These are phyloP conservation scores for Haemorhous mexicanus DNA, from an alignment of 2,113 vertebrate species.

Conservation along the genomic window DNA sequence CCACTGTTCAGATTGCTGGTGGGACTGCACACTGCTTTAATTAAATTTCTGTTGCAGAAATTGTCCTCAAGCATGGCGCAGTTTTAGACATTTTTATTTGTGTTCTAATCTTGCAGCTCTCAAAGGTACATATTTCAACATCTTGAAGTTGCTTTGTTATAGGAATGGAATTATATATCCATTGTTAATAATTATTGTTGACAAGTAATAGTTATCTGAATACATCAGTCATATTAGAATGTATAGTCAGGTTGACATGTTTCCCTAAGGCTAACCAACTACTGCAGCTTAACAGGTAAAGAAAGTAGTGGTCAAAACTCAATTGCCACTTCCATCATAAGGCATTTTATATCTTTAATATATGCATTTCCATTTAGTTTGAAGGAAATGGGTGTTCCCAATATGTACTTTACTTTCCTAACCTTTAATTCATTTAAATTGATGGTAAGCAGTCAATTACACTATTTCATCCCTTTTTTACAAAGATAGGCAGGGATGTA, in stretches of 20 bases:
- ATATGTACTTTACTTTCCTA: conserved; percentile 38
- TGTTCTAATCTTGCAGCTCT: conserved; percentile 61
- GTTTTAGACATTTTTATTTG: conserved; percentile 72
- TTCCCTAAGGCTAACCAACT: conserved; percentile 65
- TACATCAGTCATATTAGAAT: conserved; percentile 71
- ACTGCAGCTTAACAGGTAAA: conserved; percentile 49
- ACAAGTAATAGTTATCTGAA: conserved; percentile 75
- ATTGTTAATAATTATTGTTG: conserved; percentile 77
- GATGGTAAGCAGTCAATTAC: conserved; percentile 33
- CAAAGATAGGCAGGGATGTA: conserved; percentile 61
- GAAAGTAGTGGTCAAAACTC: conserved; percentile 59
- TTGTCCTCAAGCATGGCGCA: conserved; percentile 68
- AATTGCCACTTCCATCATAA: conserved; percentile 51
- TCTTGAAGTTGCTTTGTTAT: conserved; percentile 73
- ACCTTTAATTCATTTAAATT: conserved; percentile 31
- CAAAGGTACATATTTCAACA: conserved; percentile 73
- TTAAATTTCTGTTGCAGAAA: conserved; percentile 64
- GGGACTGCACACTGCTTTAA: conserved; percentile 59
- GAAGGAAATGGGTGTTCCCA: conserved; percentile 30
- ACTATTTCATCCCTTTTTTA: conserved; percentile 45
- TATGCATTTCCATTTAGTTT: conserved; percentile 50
- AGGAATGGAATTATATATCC: conserved; percentile 78
- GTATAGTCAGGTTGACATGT: conserved; percentile 63
- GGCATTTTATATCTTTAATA: conserved; percentile 57
- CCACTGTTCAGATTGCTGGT: conserved; percentile 32